Evolutionary conservation across 2,797 vertebrate species (phyloP), one percentile per base, ranked within the genome.

Genomic region (Thalassophryne amazonica): DNA sequence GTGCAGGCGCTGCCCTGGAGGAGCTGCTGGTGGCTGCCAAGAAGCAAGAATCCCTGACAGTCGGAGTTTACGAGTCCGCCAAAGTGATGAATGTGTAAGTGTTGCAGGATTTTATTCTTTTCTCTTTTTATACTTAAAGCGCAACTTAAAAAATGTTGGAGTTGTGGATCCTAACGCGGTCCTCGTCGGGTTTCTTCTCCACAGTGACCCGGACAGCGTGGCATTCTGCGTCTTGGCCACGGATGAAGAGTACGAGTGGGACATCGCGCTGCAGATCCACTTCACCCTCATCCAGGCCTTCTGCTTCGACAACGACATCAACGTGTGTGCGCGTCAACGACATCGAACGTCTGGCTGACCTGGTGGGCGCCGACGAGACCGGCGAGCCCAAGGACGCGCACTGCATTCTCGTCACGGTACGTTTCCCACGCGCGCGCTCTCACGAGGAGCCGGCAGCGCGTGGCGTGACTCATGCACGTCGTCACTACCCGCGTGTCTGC

Each of bases 11-110:
- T 78, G 93, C 94, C 20, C 87, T 99, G 59, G 94, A 94, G 6
- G 93, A 98, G 59, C 86, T 99, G 61, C 88, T 99, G 80, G 69
- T 91, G 52, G 94, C 95, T 20, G 95, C 97, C 1, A 92, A 93
- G 86, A 94, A 94, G 72, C 94, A 96, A 60, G 93, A 95, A 80
- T 94, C 93, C 62, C 91, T 98, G 58, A 98, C 97, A 2, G 95
- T 94, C 0, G 97, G 97, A 49, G 97, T 98, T 39, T 98, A 99
- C 37, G 97, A 98, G 81, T 98, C 96, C 4, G 97, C 97, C 38
- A 95, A 97, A 89, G 92, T 98, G 72, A 94, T 98, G 93, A 99
- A 98, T 83, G 89, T 98, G 96, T 98, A 78, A 97, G 97, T 98
- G 79, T 80, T 56, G 8, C 34, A 31, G 7, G n/a, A n/a, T n/a